Percentiles rank a stretch among this genome's conserved stretches.
These are phyloP conservation scores for Lutjanus erythropterus DNA, from an alignment of 2,113 vertebrate species.

Conservation along the genomic window DNA sequence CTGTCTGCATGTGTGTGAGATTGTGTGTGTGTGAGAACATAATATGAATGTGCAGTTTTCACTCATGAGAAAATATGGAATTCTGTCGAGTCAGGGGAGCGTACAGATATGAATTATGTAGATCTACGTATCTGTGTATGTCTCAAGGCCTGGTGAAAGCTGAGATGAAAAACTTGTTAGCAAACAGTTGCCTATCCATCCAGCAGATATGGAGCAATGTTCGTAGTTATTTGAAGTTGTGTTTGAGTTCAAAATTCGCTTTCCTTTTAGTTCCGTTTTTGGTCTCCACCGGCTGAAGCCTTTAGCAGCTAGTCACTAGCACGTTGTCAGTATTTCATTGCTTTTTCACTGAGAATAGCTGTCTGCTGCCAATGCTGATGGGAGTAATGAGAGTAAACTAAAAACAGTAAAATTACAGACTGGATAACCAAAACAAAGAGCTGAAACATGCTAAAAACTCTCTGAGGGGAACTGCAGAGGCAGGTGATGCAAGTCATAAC, in stretches of 20 bases:
- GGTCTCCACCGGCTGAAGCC: not conserved
- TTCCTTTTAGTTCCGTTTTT: not conserved
- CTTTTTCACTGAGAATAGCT: not conserved
- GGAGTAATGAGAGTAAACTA: not conserved
- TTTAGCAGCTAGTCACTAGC: not conserved
- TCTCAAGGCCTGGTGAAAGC: not conserved
- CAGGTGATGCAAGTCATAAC: not conserved
- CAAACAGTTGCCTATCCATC: not conserved
- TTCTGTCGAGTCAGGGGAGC: not conserved
- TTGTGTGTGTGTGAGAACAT: slow-evolving; percentile 17
- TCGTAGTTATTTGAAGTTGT: not conserved
- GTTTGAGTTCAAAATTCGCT: not conserved
- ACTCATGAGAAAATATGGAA: not conserved
- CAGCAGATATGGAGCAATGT: not conserved
- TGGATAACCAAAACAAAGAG: not conserved
- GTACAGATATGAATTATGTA: not conserved
- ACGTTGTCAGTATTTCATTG: not conserved
- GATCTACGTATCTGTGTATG: too few species aligned
- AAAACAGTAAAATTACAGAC: not conserved
- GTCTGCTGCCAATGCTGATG: not conserved
- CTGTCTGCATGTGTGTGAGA: slow-evolving; percentile 37
- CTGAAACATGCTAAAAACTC: not conserved
- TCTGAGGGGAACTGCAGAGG: not conserved
- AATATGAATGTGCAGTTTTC: slow-evolving; percentile 14
- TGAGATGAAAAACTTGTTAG: not conserved